A percentile compares a stretch with the other conserved stretches of the same genome.
Conservation (phyloP, 2,797 vertebrate species). For the Acanthurus lineatus region DNA sequence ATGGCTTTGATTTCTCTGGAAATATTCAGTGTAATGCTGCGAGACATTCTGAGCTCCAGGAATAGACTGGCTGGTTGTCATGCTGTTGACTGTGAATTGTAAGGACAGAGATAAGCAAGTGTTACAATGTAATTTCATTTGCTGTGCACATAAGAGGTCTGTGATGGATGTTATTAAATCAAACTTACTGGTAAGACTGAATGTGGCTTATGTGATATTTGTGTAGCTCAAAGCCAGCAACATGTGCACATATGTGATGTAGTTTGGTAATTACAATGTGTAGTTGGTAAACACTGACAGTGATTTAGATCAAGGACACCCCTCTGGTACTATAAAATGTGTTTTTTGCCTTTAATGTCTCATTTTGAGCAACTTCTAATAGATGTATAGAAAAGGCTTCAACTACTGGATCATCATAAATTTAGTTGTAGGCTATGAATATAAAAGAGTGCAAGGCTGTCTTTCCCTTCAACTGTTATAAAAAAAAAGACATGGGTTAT, state of each 20-base stretch:
- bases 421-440: slow-evolving; percentile 10
- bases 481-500: slow-evolving; percentile 22
- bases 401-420: background rate
- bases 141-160: background rate
- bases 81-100: slow-evolving; percentile 38
- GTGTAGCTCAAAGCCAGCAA: background rate
- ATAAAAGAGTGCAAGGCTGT: background rate
- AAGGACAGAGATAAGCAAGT: slow-evolving; percentile 46
- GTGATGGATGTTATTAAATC: slow-evolving; percentile 5
- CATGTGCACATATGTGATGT: background rate
- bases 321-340: no score
- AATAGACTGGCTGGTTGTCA: slow-evolving; percentile 51
- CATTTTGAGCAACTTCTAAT: background rate
- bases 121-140: slow-evolving; percentile 19
- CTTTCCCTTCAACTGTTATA: slow-evolving; percentile 7
- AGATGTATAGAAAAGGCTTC: background rate
- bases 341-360: background rate
- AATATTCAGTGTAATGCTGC: slow-evolving; percentile 32
- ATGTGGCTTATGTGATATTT: background rate
- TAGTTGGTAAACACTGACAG: slow-evolving; percentile 20
- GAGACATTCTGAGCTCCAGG: slow-evolving; percentile 51
- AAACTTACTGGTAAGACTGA: background rate
- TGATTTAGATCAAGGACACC: no score
- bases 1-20: slow-evolving; percentile 39
- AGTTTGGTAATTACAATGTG: slow-evolving; percentile 4